Evolutionary conservation across 2,113 vertebrate species (phyloP), one percentile per base, ranked within the genome.

Genomic region (Emydura subglobosa): DNA sequence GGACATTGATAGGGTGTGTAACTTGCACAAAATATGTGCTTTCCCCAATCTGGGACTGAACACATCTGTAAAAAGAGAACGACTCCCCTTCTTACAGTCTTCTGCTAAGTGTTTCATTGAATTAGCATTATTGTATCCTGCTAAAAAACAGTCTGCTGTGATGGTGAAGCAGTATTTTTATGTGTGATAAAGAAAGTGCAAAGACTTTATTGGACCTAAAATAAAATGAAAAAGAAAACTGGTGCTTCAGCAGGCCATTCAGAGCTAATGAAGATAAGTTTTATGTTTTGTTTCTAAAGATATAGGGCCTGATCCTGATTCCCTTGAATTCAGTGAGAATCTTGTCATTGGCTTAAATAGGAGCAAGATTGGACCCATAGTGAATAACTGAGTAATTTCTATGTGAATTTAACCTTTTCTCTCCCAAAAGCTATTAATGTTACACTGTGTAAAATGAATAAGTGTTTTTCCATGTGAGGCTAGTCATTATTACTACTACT

Each of bases 31-130:
- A 1, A 3, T 7, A 1, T 13, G 24, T 65, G 4, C 2, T 27
- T 24, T 19, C 22, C 4, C 53, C 27, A 10, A 1, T 54, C n/a
- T 2, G 24, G 9, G 53, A 31, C 12, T 25, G 6, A 1, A 51
- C 29, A 83, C 11, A 5, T 5, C 2, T 1, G 1, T 0, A 0
- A 29, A n/a, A 24, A 17, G 12, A 57, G 42, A 55, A 83, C 10
- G 0, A 14, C 42, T 42, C 2, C 2, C 2, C 53, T 29, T 14
- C 9, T 27, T 7, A 24, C 34, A 1, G 65, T 1, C 31, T 29
- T 47, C 82, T 49, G 17, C 42, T 22, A 29, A 61, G 17, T 78
- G 5, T 68, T 68, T 57, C 4, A 0, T 80, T 5, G 25, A 44
- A 1, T 78, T 47, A 7, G 11, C 24, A 44, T 47, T 5, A n/a